Conservation (phyloP, 2,888 invertebrate genomes). For the Conus canariensis region DNA sequence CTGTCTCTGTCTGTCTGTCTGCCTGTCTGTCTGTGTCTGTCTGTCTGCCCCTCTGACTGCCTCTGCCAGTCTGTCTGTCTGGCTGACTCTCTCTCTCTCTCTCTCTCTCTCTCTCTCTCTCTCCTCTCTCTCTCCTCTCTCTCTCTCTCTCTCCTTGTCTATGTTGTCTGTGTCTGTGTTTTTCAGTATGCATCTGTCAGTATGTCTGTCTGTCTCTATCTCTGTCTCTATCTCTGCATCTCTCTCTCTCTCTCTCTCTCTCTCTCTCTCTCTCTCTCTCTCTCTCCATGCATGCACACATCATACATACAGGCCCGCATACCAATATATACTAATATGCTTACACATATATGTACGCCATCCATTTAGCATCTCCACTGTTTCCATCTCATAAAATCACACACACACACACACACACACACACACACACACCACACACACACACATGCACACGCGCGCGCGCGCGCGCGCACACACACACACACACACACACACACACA, state of each 20-base stretch:
- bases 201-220: background rate
- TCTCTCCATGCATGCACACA: no score
- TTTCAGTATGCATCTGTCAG: background rate
- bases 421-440: no score
- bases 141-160: background rate
- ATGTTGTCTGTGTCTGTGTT: background rate
- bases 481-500: background rate
- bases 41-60: background rate
- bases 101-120: slow-evolving; percentile 13
- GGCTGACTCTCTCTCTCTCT: slow-evolving; percentile 30
- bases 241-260: background rate
- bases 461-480: background rate
- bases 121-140: slow-evolving; percentile 30
- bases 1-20: background rate
- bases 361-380: no score
- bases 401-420: background rate
- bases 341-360: no score
- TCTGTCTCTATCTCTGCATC: no score
- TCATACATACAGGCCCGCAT: no score
- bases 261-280: background rate
- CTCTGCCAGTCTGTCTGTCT: background rate
- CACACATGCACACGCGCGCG: background rate
- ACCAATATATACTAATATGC: no score
- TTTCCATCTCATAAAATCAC: background rate
- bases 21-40: background rate